A percentile compares a stretch with the other conserved stretches of the same genome.
Evolutionary conservation across 2,797 vertebrate species (phyloP).

Genomic region (Anolis apletophallus): DNA sequence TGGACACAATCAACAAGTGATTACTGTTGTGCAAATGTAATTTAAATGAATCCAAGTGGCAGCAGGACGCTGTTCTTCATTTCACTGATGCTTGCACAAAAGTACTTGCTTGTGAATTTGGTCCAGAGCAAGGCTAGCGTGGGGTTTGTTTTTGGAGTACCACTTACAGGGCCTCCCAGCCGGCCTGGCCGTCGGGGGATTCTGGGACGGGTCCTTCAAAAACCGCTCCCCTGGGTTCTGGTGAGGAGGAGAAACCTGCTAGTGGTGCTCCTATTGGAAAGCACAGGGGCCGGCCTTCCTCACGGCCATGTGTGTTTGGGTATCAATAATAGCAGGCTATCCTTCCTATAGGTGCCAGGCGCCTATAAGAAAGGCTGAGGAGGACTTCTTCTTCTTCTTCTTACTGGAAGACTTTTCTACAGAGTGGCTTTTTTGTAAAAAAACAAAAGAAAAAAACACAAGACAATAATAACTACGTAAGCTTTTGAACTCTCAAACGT

Average conservation of each 20-base stretch:
- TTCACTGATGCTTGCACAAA: slow-evolving; percentile 5
- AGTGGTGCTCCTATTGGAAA: slow-evolving; percentile 52
- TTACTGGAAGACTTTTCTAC: slow-evolving; percentile 70
- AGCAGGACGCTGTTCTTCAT: not conserved
- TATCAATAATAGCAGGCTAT: slow-evolving; percentile 61
- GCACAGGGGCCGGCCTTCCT: slow-evolving; percentile 65
- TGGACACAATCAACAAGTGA: slow-evolving; percentile 9
- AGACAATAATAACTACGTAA: slow-evolving; percentile 39
- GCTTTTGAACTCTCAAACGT: slow-evolving; percentile 64
- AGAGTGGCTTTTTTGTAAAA: slow-evolving; percentile 57
- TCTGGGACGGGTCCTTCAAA: too few species aligned
- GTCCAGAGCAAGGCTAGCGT: not conserved
- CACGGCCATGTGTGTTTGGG: slow-evolving; percentile 48
- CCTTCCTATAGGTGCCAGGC: slow-evolving; percentile 70
- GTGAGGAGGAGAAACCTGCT: slow-evolving; percentile 44
- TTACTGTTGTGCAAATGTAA: not conserved
- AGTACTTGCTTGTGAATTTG: slow-evolving; percentile 7
- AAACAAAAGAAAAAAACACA: slow-evolving; percentile 8
- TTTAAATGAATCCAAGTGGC: slow-evolving; percentile 6
- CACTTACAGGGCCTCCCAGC: too few species aligned
- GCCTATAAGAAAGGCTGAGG: slow-evolving; percentile 59
- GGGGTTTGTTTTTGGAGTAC: too few species aligned
- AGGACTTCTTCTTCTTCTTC: slow-evolving; percentile 67
- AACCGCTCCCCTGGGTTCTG: not conserved
- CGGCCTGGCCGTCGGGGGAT: too few species aligned